Evolutionary conservation across 2,113 vertebrate species (phyloP).

Genomic region (Pholis gunnellus): DNA sequence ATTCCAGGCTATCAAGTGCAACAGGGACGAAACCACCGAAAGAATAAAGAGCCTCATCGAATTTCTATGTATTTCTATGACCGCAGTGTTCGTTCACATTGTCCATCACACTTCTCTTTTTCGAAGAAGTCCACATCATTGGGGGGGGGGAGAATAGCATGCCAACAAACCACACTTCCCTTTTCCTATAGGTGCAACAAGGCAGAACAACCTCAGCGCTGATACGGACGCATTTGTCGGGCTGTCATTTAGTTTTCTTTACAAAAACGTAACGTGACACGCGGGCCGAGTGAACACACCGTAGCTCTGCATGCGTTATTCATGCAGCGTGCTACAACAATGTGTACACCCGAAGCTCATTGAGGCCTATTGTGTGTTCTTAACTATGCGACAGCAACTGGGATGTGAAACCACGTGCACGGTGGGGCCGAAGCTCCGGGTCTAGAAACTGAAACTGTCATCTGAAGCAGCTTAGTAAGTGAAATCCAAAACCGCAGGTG

Average conservation of each 20-base stretch:
- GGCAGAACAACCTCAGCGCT: neutral
- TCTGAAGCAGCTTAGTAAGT: slow-evolving; percentile 66
- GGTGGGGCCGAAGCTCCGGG: slow-evolving; percentile 25
- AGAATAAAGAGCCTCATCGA: neutral
- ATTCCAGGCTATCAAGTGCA: neutral
- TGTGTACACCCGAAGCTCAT: slow-evolving; percentile 27
- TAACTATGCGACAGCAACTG: slow-evolving; percentile 19
- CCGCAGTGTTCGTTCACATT: neutral
- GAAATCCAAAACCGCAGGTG: slow-evolving; percentile 70
- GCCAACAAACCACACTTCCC: slow-evolving; percentile 19
- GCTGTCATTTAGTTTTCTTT: slow-evolving; percentile 41
- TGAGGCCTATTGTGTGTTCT: slow-evolving; percentile 27
- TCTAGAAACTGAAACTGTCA: slow-evolving; percentile 67
- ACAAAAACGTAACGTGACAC: slow-evolving; percentile 46
- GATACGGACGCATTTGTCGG: slow-evolving; percentile 15
- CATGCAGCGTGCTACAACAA: slow-evolving; percentile 26
- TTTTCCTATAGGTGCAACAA: slow-evolving; percentile 9
- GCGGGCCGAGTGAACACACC: slow-evolving; percentile 3
- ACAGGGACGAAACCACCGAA: neutral
- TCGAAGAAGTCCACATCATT: neutral
- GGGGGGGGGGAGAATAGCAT: neutral
- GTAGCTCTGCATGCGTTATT: slow-evolving; percentile 60
- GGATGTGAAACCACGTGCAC: slow-evolving; percentile 66
- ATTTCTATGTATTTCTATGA: neutral
- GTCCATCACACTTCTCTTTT: slow-evolving; percentile 46